A percentile compares a stretch with the other conserved stretches of the same genome.
Evolutionary conservation across 1,140 invertebrate genomes (phyloP).

Genomic region (Tachypleus tridentatus): DNA sequence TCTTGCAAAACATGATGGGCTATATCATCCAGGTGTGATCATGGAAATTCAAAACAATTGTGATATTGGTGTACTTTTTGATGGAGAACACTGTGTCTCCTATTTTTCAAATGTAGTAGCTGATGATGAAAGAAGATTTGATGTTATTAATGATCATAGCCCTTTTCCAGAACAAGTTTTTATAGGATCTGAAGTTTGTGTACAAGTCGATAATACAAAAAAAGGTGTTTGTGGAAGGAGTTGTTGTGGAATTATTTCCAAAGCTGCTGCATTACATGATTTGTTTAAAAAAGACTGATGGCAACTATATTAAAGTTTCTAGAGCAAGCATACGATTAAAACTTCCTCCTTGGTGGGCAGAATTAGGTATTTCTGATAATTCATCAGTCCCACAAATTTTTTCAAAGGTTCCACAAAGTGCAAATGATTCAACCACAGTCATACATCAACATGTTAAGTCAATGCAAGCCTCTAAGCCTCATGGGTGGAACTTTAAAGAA

Average conservation of each 20-base stretch:
- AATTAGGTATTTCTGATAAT: conserved; percentile 39
- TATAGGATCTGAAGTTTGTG: conserved; percentile 48
- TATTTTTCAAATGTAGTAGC: too few relatives aligned
- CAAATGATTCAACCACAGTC: too few relatives aligned
- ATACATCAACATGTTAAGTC: too few relatives aligned
- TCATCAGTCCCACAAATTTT: conserved; percentile 4
- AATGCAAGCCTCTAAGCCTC: too few relatives aligned
- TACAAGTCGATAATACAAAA: conserved; percentile 41
- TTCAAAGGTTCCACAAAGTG: not conserved
- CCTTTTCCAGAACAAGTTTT: conserved; percentile 63
- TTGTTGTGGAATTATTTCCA: conserved; percentile 54
- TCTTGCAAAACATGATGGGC: conserved; percentile 63
- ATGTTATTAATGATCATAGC: conserved; percentile 85
- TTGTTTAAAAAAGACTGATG: conserved; percentile 38
- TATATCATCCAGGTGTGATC: conserved; percentile 70
- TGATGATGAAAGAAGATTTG: conserved; percentile 49
- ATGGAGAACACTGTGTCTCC: conserved; percentile 36
- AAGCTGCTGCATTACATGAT: conserved; percentile 65
- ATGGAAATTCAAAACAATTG: conserved; percentile 46
- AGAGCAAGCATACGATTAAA: conserved; percentile 78
- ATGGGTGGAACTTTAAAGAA: too few relatives aligned
- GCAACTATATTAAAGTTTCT: conserved; percentile 37
- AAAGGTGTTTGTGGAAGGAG: conserved; percentile 68
- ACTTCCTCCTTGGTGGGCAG: conserved; percentile 88
- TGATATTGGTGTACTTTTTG: conserved; percentile 60